These are phyloP conservation scores for Unio pictorum DNA, from an alignment of 2,888 invertebrate species.

Conservation along the genomic window DNA sequence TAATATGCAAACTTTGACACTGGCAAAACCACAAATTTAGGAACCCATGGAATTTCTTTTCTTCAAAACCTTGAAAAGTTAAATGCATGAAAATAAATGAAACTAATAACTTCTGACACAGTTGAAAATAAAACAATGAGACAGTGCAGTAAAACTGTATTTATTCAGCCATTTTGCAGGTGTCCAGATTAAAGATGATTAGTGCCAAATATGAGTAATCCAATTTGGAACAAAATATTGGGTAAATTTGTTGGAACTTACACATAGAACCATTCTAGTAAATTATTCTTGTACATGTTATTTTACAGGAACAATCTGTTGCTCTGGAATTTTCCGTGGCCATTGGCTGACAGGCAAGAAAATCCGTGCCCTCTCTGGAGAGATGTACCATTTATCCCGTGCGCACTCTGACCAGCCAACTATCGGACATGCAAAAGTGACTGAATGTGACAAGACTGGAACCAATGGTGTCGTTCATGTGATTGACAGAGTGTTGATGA, in stretches of 20 bases:
- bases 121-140: not conserved
- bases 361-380: slow-evolving; percentile 67
- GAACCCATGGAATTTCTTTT: too few relatives aligned
- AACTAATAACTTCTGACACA: too few relatives aligned
- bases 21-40: too few relatives aligned
- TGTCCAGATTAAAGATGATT: not conserved
- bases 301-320: slow-evolving; percentile 67
- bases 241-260: too few relatives aligned
- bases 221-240: too few relatives aligned
- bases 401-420: slow-evolving; percentile 34
- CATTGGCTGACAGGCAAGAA: slow-evolving; percentile 68
- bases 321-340: slow-evolving; percentile 68
- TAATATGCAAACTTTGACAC: too few relatives aligned
- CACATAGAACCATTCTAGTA: not conserved
- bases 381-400: slow-evolving; percentile 12
- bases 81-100: too few relatives aligned
- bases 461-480: slow-evolving; percentile 83
- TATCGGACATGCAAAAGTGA: slow-evolving; percentile 67
- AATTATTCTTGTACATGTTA: slow-evolving; percentile 7
- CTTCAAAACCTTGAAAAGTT: too few relatives aligned
- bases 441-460: slow-evolving; percentile 77
- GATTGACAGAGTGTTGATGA: slow-evolving; percentile 76
- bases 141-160: not conserved
- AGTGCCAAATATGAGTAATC: too few relatives aligned
- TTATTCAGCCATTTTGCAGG: not conserved